These are phyloP conservation scores for Lottia gigantea DNA, from an alignment of 2,888 invertebrate species.

Conservation along the genomic window DNA sequence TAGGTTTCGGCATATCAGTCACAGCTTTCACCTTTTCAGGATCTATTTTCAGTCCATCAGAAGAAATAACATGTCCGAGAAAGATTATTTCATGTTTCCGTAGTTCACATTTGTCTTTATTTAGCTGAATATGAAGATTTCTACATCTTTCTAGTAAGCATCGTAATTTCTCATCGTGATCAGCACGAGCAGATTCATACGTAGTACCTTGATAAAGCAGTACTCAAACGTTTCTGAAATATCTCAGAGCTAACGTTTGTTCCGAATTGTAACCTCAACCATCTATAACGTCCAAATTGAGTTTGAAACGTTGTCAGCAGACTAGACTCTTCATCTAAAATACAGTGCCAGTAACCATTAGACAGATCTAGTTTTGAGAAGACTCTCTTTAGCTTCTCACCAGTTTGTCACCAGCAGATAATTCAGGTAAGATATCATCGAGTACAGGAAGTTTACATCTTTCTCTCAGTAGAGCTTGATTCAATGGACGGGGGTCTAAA, in stretches of 20 bases:
- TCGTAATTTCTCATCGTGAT: constrained; percentile 31
- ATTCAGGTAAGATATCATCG: constrained; percentile 1
- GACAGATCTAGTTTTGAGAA: constrained; percentile 12
- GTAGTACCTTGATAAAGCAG: constrained; percentile 21
- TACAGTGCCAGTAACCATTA: constrained; percentile 18
- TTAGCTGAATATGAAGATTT: constrained; percentile 9
- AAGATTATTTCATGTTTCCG: constrained; percentile 19
- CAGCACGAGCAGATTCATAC: background rate
- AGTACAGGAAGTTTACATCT: constrained; percentile 2
- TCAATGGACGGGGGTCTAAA: constrained; percentile 11
- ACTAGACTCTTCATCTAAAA: constrained; percentile 24
- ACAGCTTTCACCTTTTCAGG: constrained; percentile 29
- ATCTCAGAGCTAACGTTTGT: constrained; percentile 27
- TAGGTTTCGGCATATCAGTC: constrained; percentile 26
- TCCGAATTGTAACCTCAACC: constrained; percentile 30
- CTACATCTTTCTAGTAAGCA: constrained; percentile 19
- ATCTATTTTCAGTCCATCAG: constrained; percentile 27
- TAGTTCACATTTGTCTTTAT: constrained; percentile 24
- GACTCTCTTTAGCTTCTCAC: background rate
- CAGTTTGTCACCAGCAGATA: background rate
- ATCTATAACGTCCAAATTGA: constrained; percentile 22
- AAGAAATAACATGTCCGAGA: constrained; percentile 25
- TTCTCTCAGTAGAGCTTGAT: constrained; percentile 10
- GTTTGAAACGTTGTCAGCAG: constrained; percentile 25
- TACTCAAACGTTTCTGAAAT: constrained; percentile 26